Evolutionary conservation across 2,888 invertebrate genomes (phyloP).

Genomic region (Epirrhoe tristata): DNA sequence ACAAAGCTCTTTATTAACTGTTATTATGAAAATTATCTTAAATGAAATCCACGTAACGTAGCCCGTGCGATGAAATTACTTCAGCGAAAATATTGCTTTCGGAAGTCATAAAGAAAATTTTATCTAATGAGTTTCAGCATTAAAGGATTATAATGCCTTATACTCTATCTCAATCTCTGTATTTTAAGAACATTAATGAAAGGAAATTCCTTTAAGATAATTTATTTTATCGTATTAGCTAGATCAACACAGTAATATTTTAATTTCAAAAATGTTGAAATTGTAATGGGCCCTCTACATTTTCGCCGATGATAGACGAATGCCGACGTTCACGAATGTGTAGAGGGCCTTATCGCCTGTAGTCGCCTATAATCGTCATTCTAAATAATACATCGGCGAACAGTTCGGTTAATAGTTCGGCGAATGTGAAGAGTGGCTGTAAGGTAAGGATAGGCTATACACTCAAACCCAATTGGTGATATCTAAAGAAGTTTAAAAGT

Average conservation of each 20-base stretch:
- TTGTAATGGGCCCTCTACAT: neutral
- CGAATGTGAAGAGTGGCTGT: too few relatives aligned
- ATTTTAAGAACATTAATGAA: slow-evolving; percentile 12
- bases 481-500: too few relatives aligned
- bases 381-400: too few relatives aligned
- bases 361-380: too few relatives aligned
- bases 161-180: slow-evolving; percentile 33
- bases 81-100: slow-evolving; percentile 74
- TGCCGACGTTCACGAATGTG: too few relatives aligned
- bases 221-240: neutral
- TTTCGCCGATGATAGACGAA: too few relatives aligned
- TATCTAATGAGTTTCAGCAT: slow-evolving; percentile 71
- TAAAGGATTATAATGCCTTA: slow-evolving; percentile 51
- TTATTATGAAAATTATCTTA: slow-evolving; percentile 54
- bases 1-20: slow-evolving; percentile 42
- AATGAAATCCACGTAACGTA: slow-evolving; percentile 67
- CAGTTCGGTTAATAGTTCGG: too few relatives aligned
- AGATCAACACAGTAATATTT: neutral
- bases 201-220: neutral
- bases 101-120: slow-evolving; percentile 79
- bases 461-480: too few relatives aligned
- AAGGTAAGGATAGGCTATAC: too few relatives aligned
- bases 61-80: slow-evolving; percentile 69
- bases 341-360: too few relatives aligned
- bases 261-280: neutral